Conservation (phyloP, 2,797 vertebrate genomes). For the Brachymystax lenok region DNA sequence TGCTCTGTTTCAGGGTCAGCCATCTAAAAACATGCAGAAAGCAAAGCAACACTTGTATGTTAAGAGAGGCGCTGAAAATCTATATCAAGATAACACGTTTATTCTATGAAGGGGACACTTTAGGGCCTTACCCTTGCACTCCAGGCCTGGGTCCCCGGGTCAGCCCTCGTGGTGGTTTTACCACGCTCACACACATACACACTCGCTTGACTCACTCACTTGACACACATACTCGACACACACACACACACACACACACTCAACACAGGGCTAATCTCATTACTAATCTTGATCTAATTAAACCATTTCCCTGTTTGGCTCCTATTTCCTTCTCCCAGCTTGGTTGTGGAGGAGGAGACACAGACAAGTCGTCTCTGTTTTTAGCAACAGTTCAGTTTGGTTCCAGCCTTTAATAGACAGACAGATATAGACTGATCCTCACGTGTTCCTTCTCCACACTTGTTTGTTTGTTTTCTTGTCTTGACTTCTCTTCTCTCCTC, state of each 20-base stretch:
- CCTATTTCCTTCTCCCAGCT: neutral
- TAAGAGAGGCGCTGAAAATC: neutral
- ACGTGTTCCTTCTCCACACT: neutral
- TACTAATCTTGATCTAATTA: conserved; percentile 3
- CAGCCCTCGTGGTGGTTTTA: neutral
- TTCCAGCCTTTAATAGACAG: neutral
- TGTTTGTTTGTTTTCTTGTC: neutral
- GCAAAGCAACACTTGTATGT: too few species aligned
- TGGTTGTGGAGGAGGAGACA: neutral
- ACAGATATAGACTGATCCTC: neutral
- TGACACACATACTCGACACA: neutral
- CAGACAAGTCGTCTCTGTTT: neutral
- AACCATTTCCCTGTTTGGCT: neutral
- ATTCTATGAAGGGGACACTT: neutral
- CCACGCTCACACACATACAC: neutral
- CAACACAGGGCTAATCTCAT: neutral
- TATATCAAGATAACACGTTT: neutral
- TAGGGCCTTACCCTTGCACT: too few species aligned
- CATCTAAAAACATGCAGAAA: too few species aligned
- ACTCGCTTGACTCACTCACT: neutral
- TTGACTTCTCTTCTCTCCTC: neutral
- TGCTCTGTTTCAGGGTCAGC: too few species aligned
- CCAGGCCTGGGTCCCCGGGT: neutral
- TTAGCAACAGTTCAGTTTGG: neutral
- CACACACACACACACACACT: too few species aligned